Conservation (phyloP, 1,140 invertebrate genomes). For the Drosophila parabipectinata region DNA sequence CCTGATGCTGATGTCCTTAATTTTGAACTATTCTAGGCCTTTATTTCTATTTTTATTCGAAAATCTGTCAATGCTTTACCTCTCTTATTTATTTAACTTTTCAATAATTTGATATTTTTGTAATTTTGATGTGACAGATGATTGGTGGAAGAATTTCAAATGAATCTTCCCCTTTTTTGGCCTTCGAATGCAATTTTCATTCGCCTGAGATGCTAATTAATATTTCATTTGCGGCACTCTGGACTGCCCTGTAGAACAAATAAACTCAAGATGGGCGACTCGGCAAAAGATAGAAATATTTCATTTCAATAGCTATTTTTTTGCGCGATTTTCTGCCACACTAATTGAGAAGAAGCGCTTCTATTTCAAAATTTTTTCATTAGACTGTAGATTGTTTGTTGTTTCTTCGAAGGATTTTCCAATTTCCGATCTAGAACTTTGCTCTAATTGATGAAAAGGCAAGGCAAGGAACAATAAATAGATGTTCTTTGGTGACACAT, state of each 20-base stretch:
- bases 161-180: conserved; percentile 24
- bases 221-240: conserved; percentile 64
- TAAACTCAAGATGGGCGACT: conserved; percentile 28
- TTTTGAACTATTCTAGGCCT: conserved; percentile 34
- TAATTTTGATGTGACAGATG: not conserved
- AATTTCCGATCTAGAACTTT: too few relatives aligned
- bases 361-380: conserved; percentile 60
- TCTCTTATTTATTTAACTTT: not conserved
- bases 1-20: conserved; percentile 70
- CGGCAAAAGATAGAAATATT: conserved; percentile 26
- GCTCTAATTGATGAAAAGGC: conserved; percentile 22
- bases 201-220: conserved; percentile 72
- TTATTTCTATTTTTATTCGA: not conserved
- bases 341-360: conserved; percentile 54
- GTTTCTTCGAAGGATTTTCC: conserved; percentile 53
- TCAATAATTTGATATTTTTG: not conserved
- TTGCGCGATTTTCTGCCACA: conserved; percentile 45
- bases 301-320: conserved; percentile 39
- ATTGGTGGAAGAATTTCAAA: not conserved
- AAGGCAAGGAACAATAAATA: not conserved
- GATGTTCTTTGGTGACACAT: not conserved
- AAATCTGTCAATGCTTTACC: not conserved
- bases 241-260: conserved; percentile 39
- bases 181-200: conserved; percentile 51
- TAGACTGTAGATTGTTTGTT: conserved; percentile 61